Base-by-base conservation (phyloP, 1,140 invertebrate genomes). In the Ridgeia piscesae region DNA sequence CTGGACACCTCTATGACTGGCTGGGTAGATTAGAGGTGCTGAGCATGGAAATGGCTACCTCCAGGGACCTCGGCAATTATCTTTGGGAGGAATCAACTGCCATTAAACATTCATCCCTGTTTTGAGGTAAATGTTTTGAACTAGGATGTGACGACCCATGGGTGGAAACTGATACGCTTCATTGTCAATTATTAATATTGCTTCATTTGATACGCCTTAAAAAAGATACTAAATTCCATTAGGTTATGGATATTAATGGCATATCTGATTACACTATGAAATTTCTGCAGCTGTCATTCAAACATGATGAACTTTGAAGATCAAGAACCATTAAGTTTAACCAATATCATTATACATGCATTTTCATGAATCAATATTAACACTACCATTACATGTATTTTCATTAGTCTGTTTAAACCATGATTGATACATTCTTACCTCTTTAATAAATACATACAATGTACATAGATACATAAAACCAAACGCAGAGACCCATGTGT, bases 91-190 rank as follows among this genome's bases (percentile, higher is more conserved):
- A 31, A 77, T 77, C 27, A 77, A 0, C 58, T 21, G 6, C 58
- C 58, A 77, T 77, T 77, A 77, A 77, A 77, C 58, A 14, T 77
- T 77, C 58, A 77, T 77, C 58, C 27, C 58, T 77, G 58, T 21
- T 77, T 21, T 77, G 58, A 77, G 58, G 58, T 77, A 77, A 77
- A 77, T 77, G 58, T 77, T 77, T 77, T 77, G 58, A 77, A 77
- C 58, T 77, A 14, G 58, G 17, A 77, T 21, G 17, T 4, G 58
- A 77, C 2, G 58, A 77, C 58, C 58, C 58, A 77, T 77, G 58
- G 27, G 58, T 77, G 58, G 27, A 77, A 21, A 77, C 58, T 77
- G 27, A 77, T 77, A 77, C 58, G 17, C 27, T 77, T 77, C 6
- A 77, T 77, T 17, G 58, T 77, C 58, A 77, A 77, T 77, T 77